Base-by-base conservation (phyloP, 2,888 invertebrate genomes). In the Zonitis immaculata region DNA sequence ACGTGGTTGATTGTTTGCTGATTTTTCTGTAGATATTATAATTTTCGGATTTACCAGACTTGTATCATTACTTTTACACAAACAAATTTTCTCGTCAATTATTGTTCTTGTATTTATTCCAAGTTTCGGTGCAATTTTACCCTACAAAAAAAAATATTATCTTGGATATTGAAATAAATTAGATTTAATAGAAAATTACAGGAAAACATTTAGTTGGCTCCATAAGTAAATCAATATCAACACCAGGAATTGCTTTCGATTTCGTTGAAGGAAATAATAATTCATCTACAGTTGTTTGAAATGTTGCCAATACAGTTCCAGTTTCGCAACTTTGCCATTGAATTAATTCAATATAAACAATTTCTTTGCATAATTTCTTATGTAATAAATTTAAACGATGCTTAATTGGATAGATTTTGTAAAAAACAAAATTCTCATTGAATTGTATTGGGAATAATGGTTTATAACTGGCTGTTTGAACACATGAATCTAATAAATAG, bases 361-460 rank as follows among this genome's bases (percentile, higher is more conserved):
- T 78, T 75, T 86, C 84, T 47, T 79, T 77, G 66, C 74, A 66
- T 47, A 82, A 67, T 26, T 72, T 69, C 56, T 71, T 71, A 57
- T 80, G 78, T 44, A 82, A 64, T 44, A 79, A 79, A 43, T 72
- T 67, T 42, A 81, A 67, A 35, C 76, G 74, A 43, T 72, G 70
- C 26, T 76, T 73, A 9, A 73, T 71, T 43, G 71, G 65, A 62
- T 79, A 78, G 52, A 81, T 79, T 77, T 85, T 84, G 64, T 80
- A 78, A 71, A 90, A 89, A 58, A 81, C 79, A 70, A 89, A 89
- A 61, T 83, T 82, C 69, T 90, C 87, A 72, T 84, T 81, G 69
- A 84, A 85, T 44, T 82, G 67, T 6, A 91, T 74, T 0, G 91
- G 91, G 72, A 91, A 91, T 43, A 79, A 71, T 0, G 91, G 88